These are phyloP conservation scores for Drosophila cognata DNA, from an alignment of 2,888 invertebrate genomes.

Conservation along the genomic window DNA sequence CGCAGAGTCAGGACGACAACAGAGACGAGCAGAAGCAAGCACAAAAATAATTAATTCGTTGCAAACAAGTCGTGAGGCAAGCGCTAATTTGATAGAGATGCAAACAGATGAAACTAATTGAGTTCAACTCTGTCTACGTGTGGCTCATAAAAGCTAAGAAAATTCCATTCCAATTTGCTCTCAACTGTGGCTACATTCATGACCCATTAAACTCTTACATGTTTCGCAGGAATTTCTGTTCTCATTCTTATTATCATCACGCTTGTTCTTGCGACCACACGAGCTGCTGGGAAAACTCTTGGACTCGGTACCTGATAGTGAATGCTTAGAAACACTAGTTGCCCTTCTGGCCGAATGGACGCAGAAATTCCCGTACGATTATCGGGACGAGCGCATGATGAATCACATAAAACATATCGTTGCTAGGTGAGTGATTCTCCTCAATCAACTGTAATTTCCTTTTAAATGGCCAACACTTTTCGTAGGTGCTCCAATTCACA, in stretches of 20 bases:
- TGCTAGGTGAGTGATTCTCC: slow-evolving; percentile 78
- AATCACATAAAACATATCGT: slow-evolving; percentile 85
- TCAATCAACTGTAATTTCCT: no score
- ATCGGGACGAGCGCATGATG: slow-evolving; percentile 85
- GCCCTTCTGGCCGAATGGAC: slow-evolving; percentile 84
- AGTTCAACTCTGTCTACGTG: slow-evolving; percentile 2
- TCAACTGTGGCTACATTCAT: neutral
- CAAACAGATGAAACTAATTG: slow-evolving; percentile 11
- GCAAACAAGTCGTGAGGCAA: slow-evolving; percentile 45
- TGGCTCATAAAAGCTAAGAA: slow-evolving; percentile 3
- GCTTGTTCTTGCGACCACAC: slow-evolving; percentile 85
- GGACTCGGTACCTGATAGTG: slow-evolving; percentile 84
- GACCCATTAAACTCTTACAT: neutral
- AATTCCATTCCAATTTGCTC: neutral
- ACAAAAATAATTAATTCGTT: slow-evolving; percentile 73
- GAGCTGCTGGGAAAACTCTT: slow-evolving; percentile 84
- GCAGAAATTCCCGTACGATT: slow-evolving; percentile 85
- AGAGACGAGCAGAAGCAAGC: slow-evolving; percentile 34
- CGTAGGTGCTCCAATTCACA: slow-evolving; percentile 84
- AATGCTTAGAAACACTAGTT: slow-evolving; percentile 83
- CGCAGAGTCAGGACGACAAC: neutral
- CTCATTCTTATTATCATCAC: slow-evolving; percentile 85
- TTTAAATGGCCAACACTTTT: no score
- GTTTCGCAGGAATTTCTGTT: slow-evolving; percentile 83
- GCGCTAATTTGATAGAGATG: slow-evolving; percentile 8